Percentiles rank a stretch among this genome's conserved stretches.
Evolutionary conservation across 2,113 vertebrate genomes (phyloP).

Genomic region (Hirundichthys speculiger): DNA sequence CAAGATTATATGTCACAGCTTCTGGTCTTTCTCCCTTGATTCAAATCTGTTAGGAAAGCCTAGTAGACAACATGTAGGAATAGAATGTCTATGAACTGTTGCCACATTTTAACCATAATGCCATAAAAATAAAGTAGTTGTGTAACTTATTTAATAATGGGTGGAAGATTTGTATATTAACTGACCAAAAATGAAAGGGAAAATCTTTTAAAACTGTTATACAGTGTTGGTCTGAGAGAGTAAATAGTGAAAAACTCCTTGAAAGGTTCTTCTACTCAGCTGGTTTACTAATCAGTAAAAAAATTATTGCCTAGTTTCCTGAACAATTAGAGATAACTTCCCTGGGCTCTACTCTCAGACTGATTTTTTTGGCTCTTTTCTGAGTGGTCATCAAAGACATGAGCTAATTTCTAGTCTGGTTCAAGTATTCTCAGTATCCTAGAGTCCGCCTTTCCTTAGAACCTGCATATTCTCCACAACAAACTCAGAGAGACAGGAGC

Average conservation of each 20-base stretch:
- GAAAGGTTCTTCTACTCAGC: not conserved
- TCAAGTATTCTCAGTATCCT: constrained; percentile 46
- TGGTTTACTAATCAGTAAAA: not conserved
- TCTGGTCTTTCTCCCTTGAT: constrained; percentile 30
- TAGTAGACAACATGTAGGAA: constrained; percentile 9
- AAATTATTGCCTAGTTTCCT: constrained; percentile 14
- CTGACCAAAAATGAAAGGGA: not conserved
- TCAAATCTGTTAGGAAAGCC: constrained; percentile 19
- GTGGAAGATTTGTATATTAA: not conserved
- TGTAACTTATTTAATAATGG: too few species aligned
- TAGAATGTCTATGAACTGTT: constrained; percentile 2
- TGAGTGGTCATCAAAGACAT: constrained; percentile 52
- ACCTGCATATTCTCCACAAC: constrained; percentile 57
- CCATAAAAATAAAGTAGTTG: too few species aligned
- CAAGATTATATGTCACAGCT: constrained; percentile 37
- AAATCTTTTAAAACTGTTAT: not conserved
- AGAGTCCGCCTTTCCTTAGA: constrained; percentile 5
- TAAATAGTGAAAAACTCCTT: not conserved
- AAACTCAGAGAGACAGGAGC: constrained; percentile 47
- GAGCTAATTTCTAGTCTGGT: too few species aligned
- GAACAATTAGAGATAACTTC: constrained; percentile 12
- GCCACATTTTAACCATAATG: not conserved
- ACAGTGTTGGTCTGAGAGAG: not conserved
- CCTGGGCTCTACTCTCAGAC: not conserved
- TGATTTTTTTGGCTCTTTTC: constrained; percentile 10